These are phyloP conservation scores for Dione vanillae DNA, from an alignment of 2,888 invertebrate genomes.

Conservation along the genomic window DNA sequence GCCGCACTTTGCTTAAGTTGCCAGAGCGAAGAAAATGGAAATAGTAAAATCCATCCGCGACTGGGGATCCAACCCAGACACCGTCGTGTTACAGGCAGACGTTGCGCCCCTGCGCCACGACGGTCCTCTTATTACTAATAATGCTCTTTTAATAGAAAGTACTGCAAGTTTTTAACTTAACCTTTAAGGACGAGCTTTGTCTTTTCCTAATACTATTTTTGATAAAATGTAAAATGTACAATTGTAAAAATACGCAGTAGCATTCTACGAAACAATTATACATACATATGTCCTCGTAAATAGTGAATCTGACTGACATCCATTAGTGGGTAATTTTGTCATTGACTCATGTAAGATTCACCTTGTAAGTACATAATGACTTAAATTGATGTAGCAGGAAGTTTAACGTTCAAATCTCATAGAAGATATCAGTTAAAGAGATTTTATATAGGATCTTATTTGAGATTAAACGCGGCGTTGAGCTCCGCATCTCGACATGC, in stretches of 20 bases:
- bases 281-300: neutral
- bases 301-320: conserved; percentile 35
- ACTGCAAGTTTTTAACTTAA: no score
- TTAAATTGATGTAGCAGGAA: neutral
- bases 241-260: no score
- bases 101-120: neutral
- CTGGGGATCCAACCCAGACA: neutral
- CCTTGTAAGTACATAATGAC: conserved; percentile 2
- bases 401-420: neutral
- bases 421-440: neutral
- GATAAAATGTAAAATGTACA: no score
- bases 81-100: neutral
- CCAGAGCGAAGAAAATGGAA: neutral
- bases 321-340: conserved; percentile 37
- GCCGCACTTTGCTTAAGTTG: neutral
- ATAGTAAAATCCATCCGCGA: neutral
- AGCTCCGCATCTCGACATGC: no score
- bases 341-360: conserved; percentile 24
- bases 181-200: no score
- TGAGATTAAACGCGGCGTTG: no score
- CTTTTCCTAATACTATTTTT: no score
- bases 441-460: no score
- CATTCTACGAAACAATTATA: conserved; percentile 1
- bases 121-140: no score
- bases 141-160: no score